Base-by-base conservation (phyloP, 2,797 vertebrate genomes). In the Taenioides sp. region DNA sequence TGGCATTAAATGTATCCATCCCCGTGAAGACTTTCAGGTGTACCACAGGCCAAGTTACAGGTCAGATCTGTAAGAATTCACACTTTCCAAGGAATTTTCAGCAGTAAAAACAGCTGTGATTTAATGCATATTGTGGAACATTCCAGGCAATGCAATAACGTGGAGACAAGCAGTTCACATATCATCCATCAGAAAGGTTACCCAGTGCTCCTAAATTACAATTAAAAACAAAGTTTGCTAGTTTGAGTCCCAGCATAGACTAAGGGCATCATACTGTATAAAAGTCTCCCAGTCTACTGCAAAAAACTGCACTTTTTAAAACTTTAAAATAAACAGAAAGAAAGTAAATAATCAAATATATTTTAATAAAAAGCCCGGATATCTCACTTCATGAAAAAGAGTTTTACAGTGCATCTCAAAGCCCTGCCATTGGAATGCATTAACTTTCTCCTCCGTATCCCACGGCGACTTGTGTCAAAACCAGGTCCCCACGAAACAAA, bases 381-480 rank as follows among this genome's bases (percentile, higher is more conserved):
- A 47, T 16, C 40, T 43, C 3, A n/a, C 50, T 2, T n/a, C n/a
- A 54, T 54, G 52, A 6, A 58, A 5, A 16, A 7, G 60, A 11
- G 18, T 62, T 62, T 62, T 62, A 62, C 60, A 62, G 60, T 62
- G 60, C 60, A 37, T 37, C 60, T 37, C 28, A 65, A 47, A 47
- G 75, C 81, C 69, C 71, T 64, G 81, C 88, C 88, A 86, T 80
- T 87, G 84, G 86, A 90, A 87, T 82, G 79, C 83, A 88, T 92
- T 91, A 83, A 87, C 87, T 90, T 89, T 82, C 79, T 76, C 73
- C 58, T 83, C 80, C 77, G 93, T 94, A 82, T 80, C 96, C 95
- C 93, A 95, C 84, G 94, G 93, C 93, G 93, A 96, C 94, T 95
- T 90, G 91, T 96, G 97, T 98, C 97, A 98, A 95, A 96, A 95